Conservation (phyloP, 2,888 invertebrate genomes). For the Acleris sparsana region DNA sequence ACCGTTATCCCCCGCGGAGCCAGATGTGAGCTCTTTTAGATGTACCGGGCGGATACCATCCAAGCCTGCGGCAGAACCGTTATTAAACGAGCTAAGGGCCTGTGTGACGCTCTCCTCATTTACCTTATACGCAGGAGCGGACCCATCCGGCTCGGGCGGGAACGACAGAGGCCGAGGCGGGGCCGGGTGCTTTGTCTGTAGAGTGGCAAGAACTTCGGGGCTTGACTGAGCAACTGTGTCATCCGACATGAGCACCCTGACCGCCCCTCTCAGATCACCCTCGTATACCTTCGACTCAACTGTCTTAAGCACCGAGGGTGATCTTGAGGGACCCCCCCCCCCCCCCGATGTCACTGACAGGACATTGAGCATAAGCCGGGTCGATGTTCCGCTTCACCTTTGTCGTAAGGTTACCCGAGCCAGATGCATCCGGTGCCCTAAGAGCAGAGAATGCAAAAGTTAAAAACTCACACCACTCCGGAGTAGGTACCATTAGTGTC, state of each 20-base stretch:
- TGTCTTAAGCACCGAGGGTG: too few relatives aligned
- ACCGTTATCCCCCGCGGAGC: not conserved
- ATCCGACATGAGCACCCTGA: constrained; percentile 6
- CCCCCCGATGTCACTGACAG: too few relatives aligned
- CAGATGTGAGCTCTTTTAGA: constrained; percentile 4
- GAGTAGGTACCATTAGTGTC: not conserved
- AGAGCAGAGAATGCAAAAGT: not conserved
- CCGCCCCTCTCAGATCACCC: constrained; percentile 1
- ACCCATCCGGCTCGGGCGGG: constrained; percentile 1
- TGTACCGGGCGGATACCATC: constrained; percentile 4
- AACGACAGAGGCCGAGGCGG: not conserved
- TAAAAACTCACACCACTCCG: constrained; percentile 2
- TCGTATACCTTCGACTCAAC: constrained; percentile 2
- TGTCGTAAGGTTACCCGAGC: not conserved
- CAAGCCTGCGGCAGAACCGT: not conserved
- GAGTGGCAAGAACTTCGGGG: not conserved
- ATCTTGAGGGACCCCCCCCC: too few relatives aligned
- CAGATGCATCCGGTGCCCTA: not conserved
- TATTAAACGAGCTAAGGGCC: constrained; percentile 2
- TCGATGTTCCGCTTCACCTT: constrained; percentile 9
- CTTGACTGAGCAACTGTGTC: not conserved
- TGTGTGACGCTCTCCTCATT: not conserved
- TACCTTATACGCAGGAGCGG: not conserved
- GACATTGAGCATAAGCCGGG: not conserved
- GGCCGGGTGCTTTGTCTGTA: constrained; percentile 6